Evolutionary conservation across 2,888 invertebrate genomes (phyloP), one percentile per base, ranked within the genome.

Genomic region (Pseudococcus viburni): DNA sequence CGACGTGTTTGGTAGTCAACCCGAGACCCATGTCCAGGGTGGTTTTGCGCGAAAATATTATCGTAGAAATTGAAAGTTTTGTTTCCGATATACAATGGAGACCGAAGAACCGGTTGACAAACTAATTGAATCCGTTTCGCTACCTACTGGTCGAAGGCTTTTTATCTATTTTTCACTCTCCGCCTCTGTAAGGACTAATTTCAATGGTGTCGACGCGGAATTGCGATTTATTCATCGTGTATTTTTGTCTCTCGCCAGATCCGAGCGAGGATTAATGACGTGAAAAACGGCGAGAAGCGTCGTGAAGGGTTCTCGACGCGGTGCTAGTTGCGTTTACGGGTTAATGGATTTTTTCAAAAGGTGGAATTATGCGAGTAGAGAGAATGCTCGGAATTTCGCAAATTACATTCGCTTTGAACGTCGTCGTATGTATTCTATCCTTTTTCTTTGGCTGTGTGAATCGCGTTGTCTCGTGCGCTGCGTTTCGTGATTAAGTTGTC

Each of bases 321-420:
- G n/a, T 17, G n/a, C 59, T 46, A 46, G 46, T 46, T 42, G 80
- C 80, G 80, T 83, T 83, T 83, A 46, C 80, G 80, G 80, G 80
- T 83, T 83, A 83, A 83, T 83, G 80, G 80, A 46, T 83, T 83
- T 83, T 83, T 46, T 83, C 46, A 46, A 83, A 46, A 83, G 80
- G 80, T 83, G 80, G 80, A 83, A 83, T 83, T 83, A 83, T 83
- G 46, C 80, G 80, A 83, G 17, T 33, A 1, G 33, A 33, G 73
- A 33, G 73, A 73, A 73, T 73, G 73, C 73, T 73, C 73, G 80
- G 80, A 83, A 83, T 83, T 83, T 83, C 19, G 19, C 19, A 83
- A 83, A 83, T 83, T 83, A 83, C 80, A 83, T 83, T 83, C 17
- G 17, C 26, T 64, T 64, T 11, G 64, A 73, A 73, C 15, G 17